phyloP scores from a whole-genome alignment of 1,140 invertebrate species.

The Mizuhopecten yessoensis region DNA sequence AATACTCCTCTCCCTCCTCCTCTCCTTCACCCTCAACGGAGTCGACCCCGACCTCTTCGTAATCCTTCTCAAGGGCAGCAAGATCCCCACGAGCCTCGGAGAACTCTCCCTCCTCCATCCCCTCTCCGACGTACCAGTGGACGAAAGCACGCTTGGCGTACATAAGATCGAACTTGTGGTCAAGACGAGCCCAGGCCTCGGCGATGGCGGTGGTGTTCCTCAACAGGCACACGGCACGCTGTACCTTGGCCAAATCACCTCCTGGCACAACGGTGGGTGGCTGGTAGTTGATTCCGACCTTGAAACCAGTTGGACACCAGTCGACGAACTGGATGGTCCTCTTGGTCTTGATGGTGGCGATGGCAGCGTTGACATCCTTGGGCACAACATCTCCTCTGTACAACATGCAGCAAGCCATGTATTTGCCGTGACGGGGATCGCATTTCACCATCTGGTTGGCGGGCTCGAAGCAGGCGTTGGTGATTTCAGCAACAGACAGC shows the following conservation, averaged over 20 bases:
- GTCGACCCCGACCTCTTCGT: conserved; percentile 92
- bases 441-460: conserved; percentile 96
- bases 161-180: conserved; percentile 87
- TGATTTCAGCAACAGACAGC: conserved; percentile 86
- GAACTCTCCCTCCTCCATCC: conserved; percentile 92
- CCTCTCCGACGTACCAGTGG: conserved; percentile 84
- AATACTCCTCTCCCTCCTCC: conserved; percentile 86
- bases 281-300: conserved; percentile 85
- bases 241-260: conserved; percentile 89
- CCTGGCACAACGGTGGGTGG: conserved; percentile 89
- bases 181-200: conserved; percentile 87
- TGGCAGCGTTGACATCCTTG: conserved; percentile 94
- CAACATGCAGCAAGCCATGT: conserved; percentile 84
- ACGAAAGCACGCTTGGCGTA: conserved; percentile 85
- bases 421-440: conserved; percentile 93
- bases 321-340: conserved; percentile 82
- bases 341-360: conserved; percentile 91
- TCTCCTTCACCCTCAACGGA: conserved; percentile 86
- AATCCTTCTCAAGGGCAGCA: conserved; percentile 87
- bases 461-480: conserved; percentile 93
- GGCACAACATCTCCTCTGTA: conserved; percentile 84
- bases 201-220: conserved; percentile 91
- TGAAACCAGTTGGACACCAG: conserved; percentile 75
- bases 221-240: conserved; percentile 85
- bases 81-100: conserved; percentile 89